Evolutionary conservation across 2,888 invertebrate species (phyloP).

Genomic region (Leptinotarsa tumamoca): DNA sequence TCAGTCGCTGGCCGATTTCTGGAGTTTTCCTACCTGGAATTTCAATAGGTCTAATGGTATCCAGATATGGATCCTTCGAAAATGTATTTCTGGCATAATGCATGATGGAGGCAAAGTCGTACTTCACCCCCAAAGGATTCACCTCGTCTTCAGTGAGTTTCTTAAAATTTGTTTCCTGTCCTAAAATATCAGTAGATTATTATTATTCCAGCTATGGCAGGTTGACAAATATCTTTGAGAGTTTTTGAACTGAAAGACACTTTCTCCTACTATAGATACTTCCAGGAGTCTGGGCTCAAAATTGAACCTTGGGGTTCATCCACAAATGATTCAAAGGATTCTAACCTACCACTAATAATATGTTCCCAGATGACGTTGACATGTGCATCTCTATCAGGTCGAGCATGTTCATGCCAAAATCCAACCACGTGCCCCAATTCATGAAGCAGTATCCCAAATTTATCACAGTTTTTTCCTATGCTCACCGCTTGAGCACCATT

Average conservation of each 20-base stretch:
- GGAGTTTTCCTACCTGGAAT: conserved; percentile 86
- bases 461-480: conserved; percentile 98
- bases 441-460: conserved; percentile 97
- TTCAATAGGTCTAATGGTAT: conserved; percentile 89
- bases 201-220: not conserved
- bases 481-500: conserved; percentile 95
- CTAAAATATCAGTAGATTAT: conserved; percentile 67
- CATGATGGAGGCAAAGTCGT: conserved; percentile 99
- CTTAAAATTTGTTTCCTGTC: conserved; percentile 99
- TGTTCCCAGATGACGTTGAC: conserved; percentile 97
- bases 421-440: conserved; percentile 96
- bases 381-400: conserved; percentile 95
- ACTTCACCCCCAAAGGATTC: conserved; percentile 94
- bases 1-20: conserved; percentile 95
- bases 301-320: not conserved
- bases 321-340: not conserved
- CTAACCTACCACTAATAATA: conserved; percentile 88
- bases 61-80: conserved; percentile 92
- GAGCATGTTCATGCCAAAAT: conserved; percentile 99
- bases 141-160: conserved; percentile 97
- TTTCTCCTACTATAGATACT: too few species aligned
- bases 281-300: too few species aligned
- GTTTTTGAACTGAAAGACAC: too few species aligned
- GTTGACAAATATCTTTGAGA: too few species aligned
- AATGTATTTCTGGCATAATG: conserved; percentile 99